Evolutionary conservation across 2,888 invertebrate species (phyloP).

Genomic region (Caenorhabditis sulstoni): DNA sequence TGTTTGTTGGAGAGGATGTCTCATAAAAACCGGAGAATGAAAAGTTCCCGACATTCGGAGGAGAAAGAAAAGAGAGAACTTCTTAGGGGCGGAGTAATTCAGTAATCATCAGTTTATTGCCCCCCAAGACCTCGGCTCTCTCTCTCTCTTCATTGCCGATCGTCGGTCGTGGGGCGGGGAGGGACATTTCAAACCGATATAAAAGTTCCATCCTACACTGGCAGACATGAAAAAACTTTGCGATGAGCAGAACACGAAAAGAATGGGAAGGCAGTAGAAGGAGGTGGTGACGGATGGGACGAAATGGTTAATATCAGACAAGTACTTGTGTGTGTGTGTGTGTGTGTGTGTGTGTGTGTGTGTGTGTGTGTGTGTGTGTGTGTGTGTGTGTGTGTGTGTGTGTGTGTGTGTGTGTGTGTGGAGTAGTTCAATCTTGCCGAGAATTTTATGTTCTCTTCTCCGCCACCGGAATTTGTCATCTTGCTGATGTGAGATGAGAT

Average conservation of each 20-base stretch:
- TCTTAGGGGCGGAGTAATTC: slow-evolving; percentile 35
- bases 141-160: too few relatives aligned
- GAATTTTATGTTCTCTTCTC: slow-evolving; percentile 26
- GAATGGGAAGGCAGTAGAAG: slow-evolving; percentile 22
- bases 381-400: too few relatives aligned
- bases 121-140: neutral
- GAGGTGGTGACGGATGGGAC: slow-evolving; percentile 38
- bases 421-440: slow-evolving; percentile 40
- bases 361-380: too few relatives aligned
- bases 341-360: too few relatives aligned
- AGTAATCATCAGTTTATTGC: slow-evolving; percentile 60
- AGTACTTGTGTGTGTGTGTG: slow-evolving; percentile 46
- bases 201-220: slow-evolving; percentile 44
- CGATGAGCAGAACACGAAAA: neutral
- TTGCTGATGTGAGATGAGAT: slow-evolving; percentile 36
- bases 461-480: slow-evolving; percentile 38
- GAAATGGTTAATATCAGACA: slow-evolving; percentile 57
- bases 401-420: too few relatives aligned
- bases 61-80: slow-evolving; percentile 29
- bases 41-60: neutral
- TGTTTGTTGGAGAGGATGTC: too few relatives aligned
- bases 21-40: too few relatives aligned
- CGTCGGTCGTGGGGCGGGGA: slow-evolving; percentile 32
- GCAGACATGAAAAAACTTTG: slow-evolving; percentile 33
- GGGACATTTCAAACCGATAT: slow-evolving; percentile 51